Evolutionary conservation across 2,797 vertebrate species (phyloP).

Genomic region (Coreius guichenoti): DNA sequence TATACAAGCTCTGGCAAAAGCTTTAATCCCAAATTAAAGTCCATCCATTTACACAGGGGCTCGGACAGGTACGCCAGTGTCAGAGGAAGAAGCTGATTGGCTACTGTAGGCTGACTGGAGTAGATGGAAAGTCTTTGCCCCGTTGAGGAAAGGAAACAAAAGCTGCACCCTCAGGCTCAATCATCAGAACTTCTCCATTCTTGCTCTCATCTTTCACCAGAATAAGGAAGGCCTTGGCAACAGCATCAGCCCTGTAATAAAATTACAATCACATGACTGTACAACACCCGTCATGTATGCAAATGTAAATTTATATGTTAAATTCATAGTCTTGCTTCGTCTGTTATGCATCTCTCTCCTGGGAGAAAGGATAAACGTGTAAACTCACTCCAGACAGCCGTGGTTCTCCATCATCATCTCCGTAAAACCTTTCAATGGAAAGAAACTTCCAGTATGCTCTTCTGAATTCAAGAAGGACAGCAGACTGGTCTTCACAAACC

Average conservation of each 20-base stretch:
- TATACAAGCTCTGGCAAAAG: neutral
- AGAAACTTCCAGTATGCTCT: constrained; percentile 54
- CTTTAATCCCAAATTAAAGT: neutral
- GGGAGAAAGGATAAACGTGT: neutral
- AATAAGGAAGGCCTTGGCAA: constrained; percentile 68
- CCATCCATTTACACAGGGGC: neutral
- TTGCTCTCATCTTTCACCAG: constrained; percentile 74
- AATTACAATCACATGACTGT: neutral
- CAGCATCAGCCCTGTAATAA: constrained; percentile 67
- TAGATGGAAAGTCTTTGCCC: neutral
- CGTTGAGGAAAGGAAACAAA: constrained; percentile 57
- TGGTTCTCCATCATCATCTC: neutral
- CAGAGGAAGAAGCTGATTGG: neutral
- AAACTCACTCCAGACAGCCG: constrained; percentile 44
- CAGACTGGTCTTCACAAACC: constrained; percentile 71
- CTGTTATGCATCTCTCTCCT: neutral
- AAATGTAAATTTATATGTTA: constrained; percentile 62
- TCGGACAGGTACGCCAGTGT: neutral
- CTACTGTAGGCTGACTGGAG: constrained; percentile 52
- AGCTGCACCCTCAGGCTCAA: neutral
- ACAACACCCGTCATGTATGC: constrained; percentile 45
- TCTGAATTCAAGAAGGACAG: neutral
- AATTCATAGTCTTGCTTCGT: neutral
- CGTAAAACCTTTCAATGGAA: neutral
- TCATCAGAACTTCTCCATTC: constrained; percentile 70